Evolutionary conservation across 1,140 invertebrate genomes (phyloP).

Genomic region (Saccostrea cuccullata): DNA sequence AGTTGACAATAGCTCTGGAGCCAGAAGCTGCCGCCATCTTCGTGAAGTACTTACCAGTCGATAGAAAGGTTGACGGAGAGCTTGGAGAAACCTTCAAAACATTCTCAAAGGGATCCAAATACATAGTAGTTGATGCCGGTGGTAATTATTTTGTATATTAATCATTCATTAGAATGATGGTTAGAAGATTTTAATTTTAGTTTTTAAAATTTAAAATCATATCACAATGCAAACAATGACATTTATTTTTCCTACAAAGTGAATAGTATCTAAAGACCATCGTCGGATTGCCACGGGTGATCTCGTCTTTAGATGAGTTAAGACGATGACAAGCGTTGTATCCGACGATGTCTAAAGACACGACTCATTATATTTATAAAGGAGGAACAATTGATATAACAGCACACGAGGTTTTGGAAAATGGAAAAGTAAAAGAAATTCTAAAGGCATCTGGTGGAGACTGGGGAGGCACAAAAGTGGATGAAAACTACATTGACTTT

Average conservation of each 20-base stretch:
- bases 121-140: neutral
- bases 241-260: too few species aligned
- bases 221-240: too few species aligned
- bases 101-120: neutral
- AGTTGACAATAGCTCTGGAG: conserved; percentile 4
- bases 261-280: too few species aligned
- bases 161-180: too few species aligned
- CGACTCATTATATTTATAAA: neutral
- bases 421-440: conserved; percentile 45
- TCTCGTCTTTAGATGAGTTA: too few species aligned
- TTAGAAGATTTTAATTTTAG: too few species aligned
- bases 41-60: neutral
- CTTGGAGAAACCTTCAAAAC: neutral
- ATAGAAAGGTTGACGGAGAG: neutral
- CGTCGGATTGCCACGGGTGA: too few species aligned
- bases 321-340: too few species aligned
- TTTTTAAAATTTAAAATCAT: too few species aligned
- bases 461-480: conserved; percentile 55
- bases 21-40: neutral
- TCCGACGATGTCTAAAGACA: too few species aligned
- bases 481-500: conserved; percentile 39
- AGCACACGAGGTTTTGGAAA: conserved; percentile 14
- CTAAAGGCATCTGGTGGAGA: conserved; percentile 51
- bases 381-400: conserved; percentile 55
- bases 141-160: neutral